Evolutionary conservation across 1,140 invertebrate genomes (phyloP).

Genomic region (Oreohelix idahoensis): DNA sequence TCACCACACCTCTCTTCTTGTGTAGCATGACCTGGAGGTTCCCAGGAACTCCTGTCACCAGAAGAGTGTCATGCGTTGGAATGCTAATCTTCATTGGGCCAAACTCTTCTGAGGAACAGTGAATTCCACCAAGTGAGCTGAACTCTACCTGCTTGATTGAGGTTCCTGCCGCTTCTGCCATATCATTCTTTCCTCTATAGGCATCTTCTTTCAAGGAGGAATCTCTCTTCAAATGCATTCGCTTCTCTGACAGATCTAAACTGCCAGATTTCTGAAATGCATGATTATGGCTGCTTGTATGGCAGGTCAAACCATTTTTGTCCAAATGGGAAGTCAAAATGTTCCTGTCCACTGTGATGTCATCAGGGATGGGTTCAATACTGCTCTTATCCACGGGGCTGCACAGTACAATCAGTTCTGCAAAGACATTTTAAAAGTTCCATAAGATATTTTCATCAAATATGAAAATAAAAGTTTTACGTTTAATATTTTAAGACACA

Average conservation of each 20-base stretch:
- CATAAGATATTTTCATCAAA: too few species aligned
- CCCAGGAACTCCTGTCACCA: slow-evolving; percentile 58
- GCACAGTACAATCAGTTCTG: slow-evolving; percentile 65
- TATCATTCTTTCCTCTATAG: slow-evolving; percentile 38
- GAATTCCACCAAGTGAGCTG: slow-evolving; percentile 53
- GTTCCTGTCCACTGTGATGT: slow-evolving; percentile 31
- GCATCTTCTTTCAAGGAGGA: slow-evolving; percentile 41
- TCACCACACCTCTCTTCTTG: slow-evolving; percentile 42
- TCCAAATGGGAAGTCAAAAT: too few species aligned
- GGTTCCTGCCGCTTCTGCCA: slow-evolving; percentile 40
- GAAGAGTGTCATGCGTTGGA: slow-evolving; percentile 57
- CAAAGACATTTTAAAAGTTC: slow-evolving; percentile 7
- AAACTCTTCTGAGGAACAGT: slow-evolving; percentile 56
- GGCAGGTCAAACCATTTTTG: slow-evolving; percentile 1
- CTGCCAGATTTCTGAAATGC: slow-evolving; percentile 28
- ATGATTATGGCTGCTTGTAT: slow-evolving; percentile 19
- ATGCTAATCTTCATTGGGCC: slow-evolving; percentile 63
- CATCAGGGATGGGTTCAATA: slow-evolving; percentile 44
- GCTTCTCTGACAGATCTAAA: slow-evolving; percentile 24
- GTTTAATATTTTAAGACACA: too few species aligned
- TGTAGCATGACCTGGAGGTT: slow-evolving; percentile 57
- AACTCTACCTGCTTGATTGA: slow-evolving; percentile 62
- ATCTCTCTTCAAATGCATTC: slow-evolving; percentile 25
- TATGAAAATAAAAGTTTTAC: too few species aligned
- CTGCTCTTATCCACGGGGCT: slow-evolving; percentile 59